Conservation (phyloP, 2,797 vertebrate species). For the Avahi laniger region DNA sequence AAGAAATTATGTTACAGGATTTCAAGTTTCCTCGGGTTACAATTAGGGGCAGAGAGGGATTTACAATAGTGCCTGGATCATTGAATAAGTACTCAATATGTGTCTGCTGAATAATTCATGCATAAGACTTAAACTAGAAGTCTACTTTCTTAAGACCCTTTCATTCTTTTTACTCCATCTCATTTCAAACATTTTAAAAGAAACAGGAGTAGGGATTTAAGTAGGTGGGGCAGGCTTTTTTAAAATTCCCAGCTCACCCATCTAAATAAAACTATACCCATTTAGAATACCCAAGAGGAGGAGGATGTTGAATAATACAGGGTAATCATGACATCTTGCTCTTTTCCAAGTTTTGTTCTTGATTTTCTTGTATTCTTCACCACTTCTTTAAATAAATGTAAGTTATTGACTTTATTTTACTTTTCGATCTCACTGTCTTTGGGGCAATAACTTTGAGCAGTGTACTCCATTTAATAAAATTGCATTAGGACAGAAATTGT, state of each 20-base stretch:
- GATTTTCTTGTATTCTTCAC: background rate
- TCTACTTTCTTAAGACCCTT: background rate
- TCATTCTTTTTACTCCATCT: background rate
- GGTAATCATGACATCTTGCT: background rate
- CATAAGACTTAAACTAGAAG: background rate
- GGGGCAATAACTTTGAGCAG: background rate
- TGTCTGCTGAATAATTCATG: background rate
- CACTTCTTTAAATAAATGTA: background rate
- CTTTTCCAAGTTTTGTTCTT: background rate
- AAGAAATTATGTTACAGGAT: background rate
- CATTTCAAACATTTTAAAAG: background rate
- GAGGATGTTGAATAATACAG: background rate
- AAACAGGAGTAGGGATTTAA: background rate
- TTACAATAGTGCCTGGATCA: background rate
- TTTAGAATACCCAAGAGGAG: background rate
- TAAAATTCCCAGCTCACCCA: background rate
- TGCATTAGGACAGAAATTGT: background rate
- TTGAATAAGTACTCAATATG: background rate
- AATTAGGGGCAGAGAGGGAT: background rate
- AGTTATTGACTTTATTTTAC: background rate
- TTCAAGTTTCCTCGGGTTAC: background rate
- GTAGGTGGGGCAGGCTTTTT: background rate
- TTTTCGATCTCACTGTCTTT: background rate
- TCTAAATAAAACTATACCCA: constrained; percentile 14
- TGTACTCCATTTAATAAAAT: background rate